Evolutionary conservation across 2,113 vertebrate genomes (phyloP).

Genomic region (Alethe castanea): DNA sequence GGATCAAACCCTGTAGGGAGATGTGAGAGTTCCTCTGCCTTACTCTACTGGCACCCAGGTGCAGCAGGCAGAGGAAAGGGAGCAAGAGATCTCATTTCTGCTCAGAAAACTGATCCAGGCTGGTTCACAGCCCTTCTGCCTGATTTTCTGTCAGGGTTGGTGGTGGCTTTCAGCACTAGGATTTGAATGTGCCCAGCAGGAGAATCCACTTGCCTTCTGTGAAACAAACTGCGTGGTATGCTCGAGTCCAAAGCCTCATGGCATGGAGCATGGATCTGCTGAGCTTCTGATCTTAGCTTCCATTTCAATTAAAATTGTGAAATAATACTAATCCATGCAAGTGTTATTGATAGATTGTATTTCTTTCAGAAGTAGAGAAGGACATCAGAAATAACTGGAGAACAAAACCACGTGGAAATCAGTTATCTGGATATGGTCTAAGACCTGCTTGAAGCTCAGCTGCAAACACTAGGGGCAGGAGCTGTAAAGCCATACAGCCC

Average conservation of each 20-base stretch:
- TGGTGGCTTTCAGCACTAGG: background rate
- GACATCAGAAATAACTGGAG: background rate
- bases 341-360: background rate
- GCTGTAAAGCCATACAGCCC: background rate
- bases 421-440: background rate
- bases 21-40: background rate
- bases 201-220: background rate
- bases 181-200: background rate
- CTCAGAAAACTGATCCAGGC: background rate
- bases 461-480: background rate
- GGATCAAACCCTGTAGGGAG: background rate
- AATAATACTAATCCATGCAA: background rate
- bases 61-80: background rate
- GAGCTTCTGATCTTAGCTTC: background rate
- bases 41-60: background rate
- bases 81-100: background rate
- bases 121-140: background rate
- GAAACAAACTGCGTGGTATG: fast-evolving
- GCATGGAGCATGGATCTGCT: background rate
- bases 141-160: background rate
- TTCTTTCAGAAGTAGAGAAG: background rate
- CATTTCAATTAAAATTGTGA: background rate
- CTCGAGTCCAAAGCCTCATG: background rate
- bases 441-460: background rate
- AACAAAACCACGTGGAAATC: background rate